phyloP scores from a whole-genome alignment of 2,797 vertebrate genomes.

The Gallinago nigripennis region DNA sequence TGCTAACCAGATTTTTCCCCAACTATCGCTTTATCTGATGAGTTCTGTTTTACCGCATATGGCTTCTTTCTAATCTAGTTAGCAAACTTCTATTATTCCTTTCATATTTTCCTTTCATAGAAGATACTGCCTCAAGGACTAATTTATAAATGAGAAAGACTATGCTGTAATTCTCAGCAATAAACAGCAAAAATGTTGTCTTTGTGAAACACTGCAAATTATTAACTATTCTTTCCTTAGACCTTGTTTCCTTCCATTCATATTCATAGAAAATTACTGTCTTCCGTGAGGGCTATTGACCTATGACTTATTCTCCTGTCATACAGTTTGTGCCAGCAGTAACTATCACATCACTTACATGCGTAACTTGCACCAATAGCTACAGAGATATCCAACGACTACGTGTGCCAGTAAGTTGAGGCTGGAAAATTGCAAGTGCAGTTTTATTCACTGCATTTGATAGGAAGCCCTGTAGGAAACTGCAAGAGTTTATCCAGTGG shows the following conservation, averaged over 20 bases:
- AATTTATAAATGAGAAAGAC: conserved; percentile 16
- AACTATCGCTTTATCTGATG: background rate
- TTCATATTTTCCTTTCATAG: background rate
- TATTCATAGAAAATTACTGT: background rate
- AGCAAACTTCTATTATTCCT: background rate
- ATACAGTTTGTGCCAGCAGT: background rate
- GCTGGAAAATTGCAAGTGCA: background rate
- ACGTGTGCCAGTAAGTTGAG: background rate
- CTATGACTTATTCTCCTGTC: background rate
- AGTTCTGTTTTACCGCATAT: background rate
- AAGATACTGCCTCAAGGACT: background rate
- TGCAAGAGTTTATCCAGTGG: background rate
- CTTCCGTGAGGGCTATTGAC: background rate
- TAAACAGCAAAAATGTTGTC: background rate
- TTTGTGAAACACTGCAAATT: background rate
- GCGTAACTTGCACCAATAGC: background rate
- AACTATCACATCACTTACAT: background rate
- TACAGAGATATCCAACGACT: background rate
- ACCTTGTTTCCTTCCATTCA: background rate
- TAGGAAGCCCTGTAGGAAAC: background rate
- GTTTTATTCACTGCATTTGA: background rate
- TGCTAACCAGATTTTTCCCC: background rate
- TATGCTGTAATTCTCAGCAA: background rate
- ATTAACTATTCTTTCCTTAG: background rate
- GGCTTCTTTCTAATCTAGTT: background rate